Base-by-base conservation (phyloP, 2,888 invertebrate species). In the Chirona hameri region DNA sequence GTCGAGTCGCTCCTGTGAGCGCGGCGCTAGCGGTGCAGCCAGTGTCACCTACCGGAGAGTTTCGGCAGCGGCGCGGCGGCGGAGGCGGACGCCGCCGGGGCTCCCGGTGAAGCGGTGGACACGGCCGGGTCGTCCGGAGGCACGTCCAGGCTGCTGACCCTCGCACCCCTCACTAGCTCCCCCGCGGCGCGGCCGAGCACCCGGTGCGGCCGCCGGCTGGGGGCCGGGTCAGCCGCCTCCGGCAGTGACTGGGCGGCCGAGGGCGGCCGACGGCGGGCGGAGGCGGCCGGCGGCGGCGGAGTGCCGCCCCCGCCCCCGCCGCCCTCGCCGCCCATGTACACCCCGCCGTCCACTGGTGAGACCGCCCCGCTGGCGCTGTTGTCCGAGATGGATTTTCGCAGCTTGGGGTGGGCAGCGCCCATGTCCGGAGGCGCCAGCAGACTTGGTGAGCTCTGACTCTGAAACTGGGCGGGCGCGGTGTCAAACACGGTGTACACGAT, bases 321-420 rank as follows among this genome's bases (percentile, higher is more conserved):
- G 10, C 52, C 27, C 60, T 83, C 76, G 69, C 46, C 39, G 46
- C 46, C 48, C 27, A 80, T 81, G 29, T 27, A 27, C 12, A 60
- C 57, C 15, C 79, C 10, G 29, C 76, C 60, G 60, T 81, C 82
- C 21, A 82, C 82, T 9, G 81, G 76, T 39, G 76, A 76, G 29
- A 29, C 29, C 21, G 76, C 1, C 39, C 76, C 76, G 48, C 48
- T 48, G 76, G 21, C 39, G 76, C 76, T 76, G 76, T 39, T 83
- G 69, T 85, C 85, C 48, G 84, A 84, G 24, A 83, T 83, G 65
- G 84, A 84, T 83, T 85, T 85, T 55, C 85, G 82, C n/a, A 85
- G 82, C 81, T 83, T 85, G 81, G 83, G 83, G 81, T 85, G 85
- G 24, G 83, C 83, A 27, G 82, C 82, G 52, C 83, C 84, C 7